Evolutionary conservation across 53 echinoderm and acorn worm species (phyloP).

Genomic region (Mesocentrotus franciscanus): DNA sequence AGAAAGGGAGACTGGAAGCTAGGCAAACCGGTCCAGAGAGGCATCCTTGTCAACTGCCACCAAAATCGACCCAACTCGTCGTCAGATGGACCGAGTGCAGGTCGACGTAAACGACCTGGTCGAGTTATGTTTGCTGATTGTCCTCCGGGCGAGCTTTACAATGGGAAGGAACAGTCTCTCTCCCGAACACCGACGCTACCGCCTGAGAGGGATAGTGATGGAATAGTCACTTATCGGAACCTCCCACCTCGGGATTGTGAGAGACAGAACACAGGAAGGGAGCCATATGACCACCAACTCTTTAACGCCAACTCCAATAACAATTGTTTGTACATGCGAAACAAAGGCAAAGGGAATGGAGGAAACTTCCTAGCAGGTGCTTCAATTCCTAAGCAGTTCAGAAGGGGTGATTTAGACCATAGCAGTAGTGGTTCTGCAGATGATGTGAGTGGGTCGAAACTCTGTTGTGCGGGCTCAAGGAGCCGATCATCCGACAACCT

Average conservation of each 20-base stretch:
- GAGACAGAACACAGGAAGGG: background rate
- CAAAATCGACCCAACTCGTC: constrained; percentile 49
- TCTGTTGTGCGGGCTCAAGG: constrained; percentile 21
- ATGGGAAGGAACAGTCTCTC: background rate
- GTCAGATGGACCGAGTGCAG: constrained; percentile 53
- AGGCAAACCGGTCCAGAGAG: constrained; percentile 14
- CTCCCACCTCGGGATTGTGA: background rate
- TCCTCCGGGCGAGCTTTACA: background rate
- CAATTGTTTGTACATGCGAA: background rate
- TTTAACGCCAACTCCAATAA: constrained; percentile 19
- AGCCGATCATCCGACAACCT: background rate
- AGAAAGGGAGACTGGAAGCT: constrained; percentile 37
- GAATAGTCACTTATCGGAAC: constrained; percentile 24
- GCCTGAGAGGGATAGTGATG: constrained; percentile 42
- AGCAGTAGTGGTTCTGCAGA: constrained; percentile 29
- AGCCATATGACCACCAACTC: background rate
- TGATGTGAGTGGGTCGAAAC: constrained; percentile 45
- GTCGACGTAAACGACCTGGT: constrained; percentile 40
- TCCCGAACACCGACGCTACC: constrained; percentile 49
- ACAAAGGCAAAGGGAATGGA: background rate
- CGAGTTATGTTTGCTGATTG: constrained; percentile 61
- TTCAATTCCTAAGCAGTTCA: background rate
- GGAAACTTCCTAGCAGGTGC: background rate
- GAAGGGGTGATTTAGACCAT: background rate
- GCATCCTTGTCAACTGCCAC: constrained; percentile 55